Base-by-base conservation (phyloP, 2,888 invertebrate genomes). In the Andrena bucephala region DNA sequence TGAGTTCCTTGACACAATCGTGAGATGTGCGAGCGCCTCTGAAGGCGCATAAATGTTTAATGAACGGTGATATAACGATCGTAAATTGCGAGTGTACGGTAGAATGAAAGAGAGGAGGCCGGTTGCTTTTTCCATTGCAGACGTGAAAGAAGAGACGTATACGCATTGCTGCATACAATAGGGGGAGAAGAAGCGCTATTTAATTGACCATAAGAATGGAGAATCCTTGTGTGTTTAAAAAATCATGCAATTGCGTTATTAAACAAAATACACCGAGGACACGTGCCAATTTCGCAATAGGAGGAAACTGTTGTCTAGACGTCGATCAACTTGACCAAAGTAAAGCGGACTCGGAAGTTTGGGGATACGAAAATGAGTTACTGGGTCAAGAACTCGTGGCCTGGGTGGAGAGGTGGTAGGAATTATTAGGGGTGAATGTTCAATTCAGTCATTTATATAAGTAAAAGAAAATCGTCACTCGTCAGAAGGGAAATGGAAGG, bases 51-150 rank as follows among this genome's bases (percentile, higher is more conserved):
- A 84, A 76, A 84, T 81, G 75, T 86, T 87, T 86, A 86, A 86
- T 84, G 73, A 79, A 86, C 83, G 87, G 54, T 85, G 85, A 87
- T 83, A 83, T 80, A 87, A 87, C 87, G 71, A 80, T 59, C 77
- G 77, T 85, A 85, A 83, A 83, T 87, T 78, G 74, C 73, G 62
- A 68, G 65, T 71, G 27, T 10, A 42, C 52, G 70, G 33, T 67
- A 66, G 48, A 68, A 65, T n/a, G 31, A 33, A 36, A 27, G 27
- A 54, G 62, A 71, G 66, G 42, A 42, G 42, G 13, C 42, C 16
- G 42, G 42, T 16, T 42, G 42, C 7, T 16, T 73, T 71, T 82
- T 72, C 75, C 66, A 42, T 65, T 16, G 13, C 42, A 65, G 42
- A 74, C 62, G 50, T 72, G 27, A 42, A 42, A 42, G 8, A 24